Evolutionary conservation across 1,140 invertebrate species (phyloP).

Genomic region (Oryzaephilus surinamensis): DNA sequence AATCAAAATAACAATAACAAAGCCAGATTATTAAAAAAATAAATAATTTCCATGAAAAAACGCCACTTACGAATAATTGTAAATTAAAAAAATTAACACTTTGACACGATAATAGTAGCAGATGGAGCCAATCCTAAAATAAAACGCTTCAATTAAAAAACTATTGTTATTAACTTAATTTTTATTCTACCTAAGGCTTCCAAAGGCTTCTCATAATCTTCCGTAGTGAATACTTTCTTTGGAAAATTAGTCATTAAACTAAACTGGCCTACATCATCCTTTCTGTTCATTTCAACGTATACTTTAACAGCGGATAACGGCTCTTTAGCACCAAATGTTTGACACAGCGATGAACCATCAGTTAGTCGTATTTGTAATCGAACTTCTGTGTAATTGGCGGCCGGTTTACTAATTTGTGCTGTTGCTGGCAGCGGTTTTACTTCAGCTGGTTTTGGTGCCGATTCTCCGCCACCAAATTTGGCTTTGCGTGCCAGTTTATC

Average conservation of each 20-base stretch:
- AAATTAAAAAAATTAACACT: too few species aligned
- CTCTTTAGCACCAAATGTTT: slow-evolving; percentile 78
- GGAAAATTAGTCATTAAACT: slow-evolving; percentile 79
- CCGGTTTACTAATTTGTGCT: slow-evolving; percentile 27
- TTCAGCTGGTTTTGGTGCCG: slow-evolving; percentile 14
- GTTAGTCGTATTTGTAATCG: slow-evolving; percentile 59
- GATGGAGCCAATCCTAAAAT: too few species aligned
- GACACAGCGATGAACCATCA: slow-evolving; percentile 57
- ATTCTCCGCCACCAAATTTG: slow-evolving; percentile 37
- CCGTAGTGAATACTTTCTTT: slow-evolving; percentile 71
- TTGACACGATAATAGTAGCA: too few species aligned
- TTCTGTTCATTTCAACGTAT: slow-evolving; percentile 67
- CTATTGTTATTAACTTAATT: too few species aligned
- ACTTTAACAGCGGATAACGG: slow-evolving; percentile 79
- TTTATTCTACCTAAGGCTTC: slow-evolving; percentile 68
- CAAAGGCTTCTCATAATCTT: slow-evolving; percentile 79
- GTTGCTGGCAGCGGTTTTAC: slow-evolving; percentile 27
- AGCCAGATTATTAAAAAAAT: too few species aligned
- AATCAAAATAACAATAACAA: too few species aligned
- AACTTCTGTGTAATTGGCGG: slow-evolving; percentile 44
- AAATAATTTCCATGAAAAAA: too few species aligned
- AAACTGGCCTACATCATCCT: slow-evolving; percentile 53
- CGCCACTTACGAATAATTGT: too few species aligned
- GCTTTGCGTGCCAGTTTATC: slow-evolving; percentile 74
- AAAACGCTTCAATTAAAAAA: too few species aligned